phyloP scores from a whole-genome alignment of 2,113 vertebrate species.

The Cisticola juncidis region DNA sequence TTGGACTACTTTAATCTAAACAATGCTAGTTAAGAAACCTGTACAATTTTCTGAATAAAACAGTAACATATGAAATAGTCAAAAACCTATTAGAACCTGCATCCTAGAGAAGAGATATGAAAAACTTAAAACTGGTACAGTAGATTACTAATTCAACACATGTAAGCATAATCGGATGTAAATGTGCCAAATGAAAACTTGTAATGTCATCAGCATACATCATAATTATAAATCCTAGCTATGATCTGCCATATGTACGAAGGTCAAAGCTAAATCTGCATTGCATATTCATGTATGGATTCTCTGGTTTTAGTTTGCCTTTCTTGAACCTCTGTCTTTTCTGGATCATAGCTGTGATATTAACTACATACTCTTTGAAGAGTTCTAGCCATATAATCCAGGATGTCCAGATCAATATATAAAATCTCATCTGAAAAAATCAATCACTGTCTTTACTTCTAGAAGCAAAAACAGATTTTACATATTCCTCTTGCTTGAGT shows the following conservation, averaged over 20 bases:
- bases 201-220: not conserved
- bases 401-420: not conserved
- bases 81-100: not conserved
- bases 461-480: not conserved
- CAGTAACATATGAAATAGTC: not conserved
- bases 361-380: not conserved
- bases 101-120: not conserved
- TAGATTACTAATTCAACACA: not conserved
- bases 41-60: not conserved
- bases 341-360: not conserved
- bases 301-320: not conserved
- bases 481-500: not conserved
- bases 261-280: not conserved
- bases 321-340: not conserved
- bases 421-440: not conserved
- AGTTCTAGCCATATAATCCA: not conserved
- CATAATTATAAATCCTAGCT: not conserved
- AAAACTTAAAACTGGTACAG: not conserved
- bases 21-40: not conserved
- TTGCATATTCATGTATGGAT: not conserved
- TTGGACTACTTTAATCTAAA: not conserved
- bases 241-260: not conserved
- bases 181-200: not conserved
- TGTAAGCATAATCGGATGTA: not conserved
- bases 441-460: not conserved